Evolutionary conservation across 1,140 invertebrate species (phyloP).

Genomic region (Venustaconcha ellipsiformis): DNA sequence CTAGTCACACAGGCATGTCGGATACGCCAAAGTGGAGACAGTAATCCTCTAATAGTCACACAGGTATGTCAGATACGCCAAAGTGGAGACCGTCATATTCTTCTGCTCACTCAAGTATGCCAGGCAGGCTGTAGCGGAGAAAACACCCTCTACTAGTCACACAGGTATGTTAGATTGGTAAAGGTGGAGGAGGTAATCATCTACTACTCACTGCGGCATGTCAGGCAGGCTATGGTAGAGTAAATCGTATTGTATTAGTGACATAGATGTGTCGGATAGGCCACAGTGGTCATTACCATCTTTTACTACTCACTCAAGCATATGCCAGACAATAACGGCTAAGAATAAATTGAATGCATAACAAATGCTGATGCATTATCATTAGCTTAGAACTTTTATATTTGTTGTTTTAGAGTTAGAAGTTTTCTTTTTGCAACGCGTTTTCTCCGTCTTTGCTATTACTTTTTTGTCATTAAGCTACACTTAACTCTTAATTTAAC

Average conservation of each 20-base stretch:
- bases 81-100: too few species aligned
- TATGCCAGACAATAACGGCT: slow-evolving; percentile 54
- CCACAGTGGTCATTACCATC: too few species aligned
- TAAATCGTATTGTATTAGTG: slow-evolving; percentile 90
- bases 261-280: slow-evolving; percentile 75
- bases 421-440: too few species aligned
- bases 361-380: background rate
- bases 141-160: slow-evolving; percentile 88
- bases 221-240: slow-evolving; percentile 76
- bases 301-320: too few species aligned
- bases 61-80: slow-evolving; percentile 71
- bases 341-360: background rate
- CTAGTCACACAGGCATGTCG: slow-evolving; percentile 68
- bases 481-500: background rate
- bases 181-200: too few species aligned
- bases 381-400: background rate
- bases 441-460: too few species aligned
- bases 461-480: background rate
- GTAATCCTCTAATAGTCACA: slow-evolving; percentile 74
- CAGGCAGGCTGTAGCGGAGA: slow-evolving; percentile 78
- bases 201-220: too few species aligned
- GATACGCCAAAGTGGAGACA: too few species aligned
- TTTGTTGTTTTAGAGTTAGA: background rate
- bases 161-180: slow-evolving; percentile 73
- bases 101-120: too few species aligned